These are phyloP conservation scores for Pipa parva DNA, from an alignment of 2,113 vertebrate genomes.

Conservation along the genomic window DNA sequence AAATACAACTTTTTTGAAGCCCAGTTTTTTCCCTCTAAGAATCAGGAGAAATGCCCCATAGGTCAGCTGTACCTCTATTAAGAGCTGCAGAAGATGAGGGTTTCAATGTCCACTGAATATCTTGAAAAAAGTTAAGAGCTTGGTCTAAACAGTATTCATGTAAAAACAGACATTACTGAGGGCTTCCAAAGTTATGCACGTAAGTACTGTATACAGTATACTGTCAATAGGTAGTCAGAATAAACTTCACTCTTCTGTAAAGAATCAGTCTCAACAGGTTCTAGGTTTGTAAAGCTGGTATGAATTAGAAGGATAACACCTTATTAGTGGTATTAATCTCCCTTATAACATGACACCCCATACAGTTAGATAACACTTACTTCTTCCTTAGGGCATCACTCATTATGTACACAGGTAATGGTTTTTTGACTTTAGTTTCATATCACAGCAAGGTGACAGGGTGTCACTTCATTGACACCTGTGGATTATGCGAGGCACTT, in stretches of 20 bases:
- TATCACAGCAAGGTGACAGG: conserved; percentile 15
- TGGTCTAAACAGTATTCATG: no score
- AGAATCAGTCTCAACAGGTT: not conserved
- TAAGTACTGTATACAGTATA: no score
- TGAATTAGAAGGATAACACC: not conserved
- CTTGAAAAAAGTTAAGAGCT: no score
- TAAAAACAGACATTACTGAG: no score
- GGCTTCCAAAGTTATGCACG: no score
- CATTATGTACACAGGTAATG: conserved; percentile 28
- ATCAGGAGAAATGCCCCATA: no score
- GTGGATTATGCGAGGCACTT: not conserved
- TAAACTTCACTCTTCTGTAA: not conserved
- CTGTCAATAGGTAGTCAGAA: not conserved
- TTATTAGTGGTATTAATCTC: not conserved
- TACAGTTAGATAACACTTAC: not conserved
- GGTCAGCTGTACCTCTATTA: no score
- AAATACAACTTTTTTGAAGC: no score
- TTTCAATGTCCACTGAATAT: no score
- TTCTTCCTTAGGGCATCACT: not conserved
- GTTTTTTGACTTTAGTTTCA: conserved; percentile 27
- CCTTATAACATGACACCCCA: not conserved
- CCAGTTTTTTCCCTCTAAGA: no score
- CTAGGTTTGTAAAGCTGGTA: not conserved
- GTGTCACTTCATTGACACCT: not conserved
- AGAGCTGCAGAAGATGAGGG: no score